Conservation (phyloP, 2,888 invertebrate genomes). For the Drosophila buzzatii region DNA sequence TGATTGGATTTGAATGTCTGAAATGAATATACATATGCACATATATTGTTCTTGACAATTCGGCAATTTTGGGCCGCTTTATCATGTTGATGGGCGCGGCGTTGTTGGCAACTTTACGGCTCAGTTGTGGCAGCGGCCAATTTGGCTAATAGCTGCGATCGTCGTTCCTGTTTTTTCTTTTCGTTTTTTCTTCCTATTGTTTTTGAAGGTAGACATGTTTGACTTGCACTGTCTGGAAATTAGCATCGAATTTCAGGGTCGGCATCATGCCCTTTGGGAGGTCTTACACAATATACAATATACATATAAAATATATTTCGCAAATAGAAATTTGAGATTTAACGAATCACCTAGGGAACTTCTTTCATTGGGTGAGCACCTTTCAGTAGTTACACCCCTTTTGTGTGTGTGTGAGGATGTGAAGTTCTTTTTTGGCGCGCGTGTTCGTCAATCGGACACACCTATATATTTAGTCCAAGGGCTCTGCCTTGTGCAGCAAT, state of each 20-base stretch:
- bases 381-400: conserved; percentile 2
- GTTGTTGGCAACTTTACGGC: conserved; percentile 48
- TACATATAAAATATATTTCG: conserved; percentile 18
- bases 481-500: conserved; percentile 11
- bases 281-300: neutral
- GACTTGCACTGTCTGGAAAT: conserved; percentile 60
- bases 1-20: conserved; percentile 56
- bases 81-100: conserved; percentile 54
- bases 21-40: conserved; percentile 9
- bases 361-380: conserved; percentile 14
- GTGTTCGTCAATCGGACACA: conserved; percentile 40
- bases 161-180: neutral
- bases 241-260: conserved; percentile 69
- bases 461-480: conserved; percentile 33
- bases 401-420: neutral
- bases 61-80: conserved; percentile 24
- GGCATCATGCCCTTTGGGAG: too few relatives aligned
- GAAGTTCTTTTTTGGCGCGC: neutral
- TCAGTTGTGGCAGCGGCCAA: conserved; percentile 48
- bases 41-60: conserved; percentile 17
- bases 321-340: conserved; percentile 74
- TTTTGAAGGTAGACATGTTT: conserved; percentile 37
- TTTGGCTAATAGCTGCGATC: conserved; percentile 62
- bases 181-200: too few relatives aligned
- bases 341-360: conserved; percentile 32